Evolutionary conservation across 2,113 vertebrate genomes (phyloP), one percentile per base, ranked within the genome.

Genomic region (Hepsetus odoe): DNA sequence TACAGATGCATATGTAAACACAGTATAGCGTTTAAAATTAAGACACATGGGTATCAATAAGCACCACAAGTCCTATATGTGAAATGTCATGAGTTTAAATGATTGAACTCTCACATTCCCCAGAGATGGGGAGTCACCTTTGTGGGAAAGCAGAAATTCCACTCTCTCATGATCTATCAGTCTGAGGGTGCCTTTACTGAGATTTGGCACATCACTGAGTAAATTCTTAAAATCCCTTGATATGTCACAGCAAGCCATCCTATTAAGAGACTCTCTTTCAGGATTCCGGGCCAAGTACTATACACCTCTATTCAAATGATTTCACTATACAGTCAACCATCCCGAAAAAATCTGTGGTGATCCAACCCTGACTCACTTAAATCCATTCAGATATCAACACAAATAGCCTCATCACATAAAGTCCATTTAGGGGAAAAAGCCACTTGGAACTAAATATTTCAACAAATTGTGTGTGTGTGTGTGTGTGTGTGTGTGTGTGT

Each of bases 101-200:
- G 4, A 65, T 35, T 22, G 59, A 65, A 18, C 2, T n/a, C 20
- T 38, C 33, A 11, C 9, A 22, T 65, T 35, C 35, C 61, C 32
- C 10, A 24, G 33, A 10, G 61, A 18, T 3, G 32, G n/a, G 32
- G 61, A 38, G 61, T 65, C 61, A 65, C 61, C 61, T 65, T 65
- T 65, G 61, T 65, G 61, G 61, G 61, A 65, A 65, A 35, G 33
- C 61, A 38, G 8, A 11, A 9, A 35, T 64, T 32, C 58, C 28
- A 6, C 26, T 61, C 26, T 62, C 32, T 35, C 18, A 10, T 65
- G 61, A 65, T 65, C 61, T 35, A 65, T 65, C 61, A 65, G 61
- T 65, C 61, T n/a, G 20, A 38, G 33, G 61, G 30, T 33, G 61
- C 61, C 61, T 38, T n/a, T 4, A 24, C 32, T 65, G 61, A 65